phyloP scores from a whole-genome alignment of 92 coral and sea anemone genomes.

The Phymanthus crucifer region DNA sequence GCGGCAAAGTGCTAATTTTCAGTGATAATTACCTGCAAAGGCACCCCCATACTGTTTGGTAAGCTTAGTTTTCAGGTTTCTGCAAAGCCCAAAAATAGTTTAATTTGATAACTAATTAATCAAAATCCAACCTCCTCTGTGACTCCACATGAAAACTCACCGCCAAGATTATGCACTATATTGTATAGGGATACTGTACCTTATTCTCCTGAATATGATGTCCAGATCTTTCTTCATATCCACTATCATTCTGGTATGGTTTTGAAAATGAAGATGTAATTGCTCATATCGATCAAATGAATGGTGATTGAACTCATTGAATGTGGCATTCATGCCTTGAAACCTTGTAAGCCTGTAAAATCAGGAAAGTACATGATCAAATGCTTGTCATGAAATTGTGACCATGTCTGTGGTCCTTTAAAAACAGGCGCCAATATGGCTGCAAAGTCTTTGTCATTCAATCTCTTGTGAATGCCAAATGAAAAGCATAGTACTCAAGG shows the following conservation, averaged over 20 bases:
- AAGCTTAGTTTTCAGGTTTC: constrained; percentile 77
- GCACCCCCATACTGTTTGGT: constrained; percentile 81
- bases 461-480: no score
- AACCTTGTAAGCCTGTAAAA: constrained; percentile 71
- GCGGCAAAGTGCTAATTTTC: neutral
- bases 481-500: neutral
- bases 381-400: no score
- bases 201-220: constrained; percentile 85
- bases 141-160: neutral
- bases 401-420: no score
- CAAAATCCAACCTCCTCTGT: no score
- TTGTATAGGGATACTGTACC: constrained; percentile 56
- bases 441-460: no score
- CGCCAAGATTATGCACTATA: neutral
- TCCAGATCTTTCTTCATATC: constrained; percentile 95
- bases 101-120: no score
- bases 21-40: constrained; percentile 57
- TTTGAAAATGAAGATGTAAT: constrained; percentile 65
- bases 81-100: constrained; percentile 8
- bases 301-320: constrained; percentile 80
- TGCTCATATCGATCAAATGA: constrained; percentile 71
- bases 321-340: constrained; percentile 80
- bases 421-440: no score
- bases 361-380: no score
- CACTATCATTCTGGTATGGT: constrained; percentile 79